Percentiles rank a stretch among this genome's conserved stretches.
phyloP scores from a whole-genome alignment of 2,113 vertebrate genomes.

The Nesospiza acunhae region DNA sequence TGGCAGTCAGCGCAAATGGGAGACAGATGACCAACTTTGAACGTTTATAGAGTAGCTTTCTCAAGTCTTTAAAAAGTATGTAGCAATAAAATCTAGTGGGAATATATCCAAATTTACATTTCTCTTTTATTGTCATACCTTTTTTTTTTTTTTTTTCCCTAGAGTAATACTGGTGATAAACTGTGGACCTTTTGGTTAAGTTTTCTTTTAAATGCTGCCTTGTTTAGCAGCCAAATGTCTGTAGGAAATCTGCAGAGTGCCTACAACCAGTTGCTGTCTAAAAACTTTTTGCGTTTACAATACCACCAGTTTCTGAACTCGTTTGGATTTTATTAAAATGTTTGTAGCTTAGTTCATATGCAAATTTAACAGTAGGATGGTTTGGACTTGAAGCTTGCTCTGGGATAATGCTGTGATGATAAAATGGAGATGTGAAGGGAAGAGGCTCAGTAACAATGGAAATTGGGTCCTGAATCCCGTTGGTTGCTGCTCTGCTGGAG shows the following conservation, averaged over 20 bases:
- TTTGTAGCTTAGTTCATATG: not conserved
- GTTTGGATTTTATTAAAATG: not conserved
- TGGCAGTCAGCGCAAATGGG: slow-evolving; percentile 43
- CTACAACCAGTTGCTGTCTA: not conserved
- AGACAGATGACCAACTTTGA: slow-evolving; percentile 30
- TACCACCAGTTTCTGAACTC: not conserved
- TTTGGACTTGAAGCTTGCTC: not conserved
- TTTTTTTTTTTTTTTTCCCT: not conserved
- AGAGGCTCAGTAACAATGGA: not conserved
- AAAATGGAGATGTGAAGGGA: not conserved
- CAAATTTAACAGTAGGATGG: not conserved
- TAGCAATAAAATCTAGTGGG: not conserved
- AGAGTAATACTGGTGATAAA: not conserved
- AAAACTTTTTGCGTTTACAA: not conserved
- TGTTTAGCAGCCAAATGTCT: slow-evolving; percentile 11
- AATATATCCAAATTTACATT: not conserved
- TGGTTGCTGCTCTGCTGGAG: not conserved
- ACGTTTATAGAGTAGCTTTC: slow-evolving; percentile 18
- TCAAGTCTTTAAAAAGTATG: not conserved
- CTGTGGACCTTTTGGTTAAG: not conserved
- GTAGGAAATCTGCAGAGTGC: not conserved
- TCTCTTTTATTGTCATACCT: not conserved
- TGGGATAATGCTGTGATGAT: not conserved
- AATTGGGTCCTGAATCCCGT: not conserved
- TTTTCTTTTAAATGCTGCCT: not conserved